Evolutionary conservation across 1,140 invertebrate genomes (phyloP), one percentile per base, ranked within the genome.

Genomic region (Drosophila albomicans): DNA sequence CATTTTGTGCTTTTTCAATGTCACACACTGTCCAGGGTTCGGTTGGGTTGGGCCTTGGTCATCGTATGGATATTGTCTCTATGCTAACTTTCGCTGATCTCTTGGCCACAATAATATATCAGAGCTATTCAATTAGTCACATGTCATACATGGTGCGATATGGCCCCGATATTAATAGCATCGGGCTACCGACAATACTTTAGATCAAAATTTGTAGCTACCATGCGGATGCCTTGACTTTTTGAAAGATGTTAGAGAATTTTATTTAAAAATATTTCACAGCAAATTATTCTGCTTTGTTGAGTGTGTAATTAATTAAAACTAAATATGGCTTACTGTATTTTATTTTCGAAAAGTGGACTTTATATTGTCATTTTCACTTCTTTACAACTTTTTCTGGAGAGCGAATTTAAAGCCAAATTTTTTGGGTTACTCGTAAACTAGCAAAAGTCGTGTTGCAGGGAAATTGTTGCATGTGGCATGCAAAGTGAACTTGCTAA

Each of bases 101-200:
- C 67, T 35, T 10, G n/a, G 35, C 63, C 75, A 72, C 57, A 74
- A 87, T 82, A 74, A 87, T 82, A 79, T 79, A 79, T 79, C 67
- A 87, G 82, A 63, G 79, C 73, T 81, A 79, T 79, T 84, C 82
- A 91, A 91, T 91, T 91, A 91, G 88, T 91, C 88, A 91, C 77
- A 84, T 91, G 82, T 85, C 82, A 82, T 69, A 73, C 64, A 48
- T 46, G 72, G 70, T 80, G 74, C 76, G 88, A 91, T 91, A 91
- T 68, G 78, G 73, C 49, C 15, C 57, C 69, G 20, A 76, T 91
- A 91, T 91, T 85, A 91, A 91, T 91, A 84, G 78, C 74, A 48
- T 59, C 43, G 25, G 6, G 78, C 84, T 75, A 64, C 67, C 28
- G 67, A 64, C 49, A 57, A 51, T 15, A 38, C 11, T 41, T 41